Percentiles rank a stretch among this genome's conserved stretches.
Evolutionary conservation across 2,888 invertebrate species (phyloP).

Genomic region (Scaptomyza caliginosa): DNA sequence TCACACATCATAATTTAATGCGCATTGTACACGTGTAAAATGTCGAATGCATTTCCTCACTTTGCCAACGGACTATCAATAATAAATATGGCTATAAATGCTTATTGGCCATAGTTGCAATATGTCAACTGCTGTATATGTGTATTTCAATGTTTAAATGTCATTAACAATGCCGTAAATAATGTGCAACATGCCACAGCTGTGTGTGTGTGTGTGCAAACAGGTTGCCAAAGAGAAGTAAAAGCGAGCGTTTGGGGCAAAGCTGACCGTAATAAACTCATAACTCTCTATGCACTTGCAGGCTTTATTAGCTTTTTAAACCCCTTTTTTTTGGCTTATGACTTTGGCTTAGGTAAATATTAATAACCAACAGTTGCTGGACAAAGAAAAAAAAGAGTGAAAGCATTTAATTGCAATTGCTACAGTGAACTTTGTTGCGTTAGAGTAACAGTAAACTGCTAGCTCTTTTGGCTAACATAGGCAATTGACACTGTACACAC

Average conservation of each 20-base stretch:
- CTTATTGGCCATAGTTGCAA: slow-evolving; percentile 68
- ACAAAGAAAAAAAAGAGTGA: neutral
- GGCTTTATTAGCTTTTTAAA: slow-evolving; percentile 71
- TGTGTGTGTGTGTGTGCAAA: slow-evolving; percentile 42
- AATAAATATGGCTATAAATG: slow-evolving; percentile 66
- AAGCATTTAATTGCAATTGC: slow-evolving; percentile 8
- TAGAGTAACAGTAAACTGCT: too few species aligned
- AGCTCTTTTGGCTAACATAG: neutral
- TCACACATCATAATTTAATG: slow-evolving; percentile 83
- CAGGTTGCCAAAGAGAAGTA: slow-evolving; percentile 19
- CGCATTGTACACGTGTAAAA: slow-evolving; percentile 70
- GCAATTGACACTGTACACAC: slow-evolving; percentile 29
- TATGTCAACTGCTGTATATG: slow-evolving; percentile 62
- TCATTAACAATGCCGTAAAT: slow-evolving; percentile 79
- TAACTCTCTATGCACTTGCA: slow-evolving; percentile 14
- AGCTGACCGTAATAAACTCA: slow-evolving; percentile 35
- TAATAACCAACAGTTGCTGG: slow-evolving; percentile 53
- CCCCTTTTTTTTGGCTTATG: slow-evolving; percentile 11
- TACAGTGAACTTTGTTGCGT: too few species aligned
- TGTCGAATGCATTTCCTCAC: neutral
- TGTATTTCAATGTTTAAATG: slow-evolving; percentile 79
- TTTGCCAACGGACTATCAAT: slow-evolving; percentile 45
- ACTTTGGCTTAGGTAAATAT: slow-evolving; percentile 75
- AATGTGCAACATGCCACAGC: slow-evolving; percentile 49
- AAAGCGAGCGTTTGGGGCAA: too few species aligned